Evolutionary conservation across 2,113 vertebrate genomes (phyloP), one percentile per base, ranked within the genome.

Genomic region (Echinops telfairi): DNA sequence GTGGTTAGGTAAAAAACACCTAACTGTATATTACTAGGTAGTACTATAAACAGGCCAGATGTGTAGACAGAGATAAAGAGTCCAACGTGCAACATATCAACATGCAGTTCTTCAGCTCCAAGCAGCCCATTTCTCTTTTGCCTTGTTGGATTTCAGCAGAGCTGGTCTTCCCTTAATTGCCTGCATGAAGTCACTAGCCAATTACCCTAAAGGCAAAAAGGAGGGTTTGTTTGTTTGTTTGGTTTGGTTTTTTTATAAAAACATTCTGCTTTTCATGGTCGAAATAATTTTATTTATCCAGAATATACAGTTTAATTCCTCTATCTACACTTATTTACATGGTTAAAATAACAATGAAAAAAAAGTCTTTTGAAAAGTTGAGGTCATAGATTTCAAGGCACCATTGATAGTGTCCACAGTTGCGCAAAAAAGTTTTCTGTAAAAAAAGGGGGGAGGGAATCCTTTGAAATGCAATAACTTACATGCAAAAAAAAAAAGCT

Each of bases 381-480:
- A 99, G 98, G 98, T 98, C 98, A 98, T 98, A 98, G 98, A 98
- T 98, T 98, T 98, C 98, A 99, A 99, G 98, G 98, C 98, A 99
- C 98, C 98, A 98, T 98, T 98, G 98, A 98, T 94, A 99, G 98
- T 98, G 98, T 98, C 98, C 98, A 98, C 98, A 98, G 97, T 97
- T 98, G 98, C 98, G 98, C 98, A 98, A 98, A 98, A 98, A 95
- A 79, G 98, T 99, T 98, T 98, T 99, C 98, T 98, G 97, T 98
- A 97, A 97, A 98, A 98, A 98, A 97, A 88, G 62, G 88, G 93
- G 60, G 64, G 12, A 1, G 19, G 57, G 64, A 66, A 57, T 98
- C 98, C 98, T 99, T 98, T 99, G 98, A 99, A 99, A 99, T 99
- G 99, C 99, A 99, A 99, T 99, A 99, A 99, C 98, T 99, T 99